Conservation (phyloP, 2,797 vertebrate genomes). For the Coregonus suidteri region DNA sequence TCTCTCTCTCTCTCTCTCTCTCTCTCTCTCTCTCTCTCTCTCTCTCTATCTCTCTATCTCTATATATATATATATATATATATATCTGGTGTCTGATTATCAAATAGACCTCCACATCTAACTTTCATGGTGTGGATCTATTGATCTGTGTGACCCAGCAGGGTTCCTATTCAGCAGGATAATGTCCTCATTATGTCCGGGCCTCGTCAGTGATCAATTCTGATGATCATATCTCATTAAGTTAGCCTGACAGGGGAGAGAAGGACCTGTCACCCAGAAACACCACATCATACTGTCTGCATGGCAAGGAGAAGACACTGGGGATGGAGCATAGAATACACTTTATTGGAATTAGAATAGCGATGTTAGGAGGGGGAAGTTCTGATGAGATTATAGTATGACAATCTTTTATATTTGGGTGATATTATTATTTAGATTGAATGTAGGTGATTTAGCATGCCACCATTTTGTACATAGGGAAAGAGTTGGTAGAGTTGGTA, state of each 20-base stretch:
- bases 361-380: neutral
- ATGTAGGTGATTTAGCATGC: neutral
- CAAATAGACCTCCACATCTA: conserved; percentile 60
- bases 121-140: conserved; percentile 72
- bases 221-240: conserved; percentile 80
- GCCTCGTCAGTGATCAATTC: conserved; percentile 69
- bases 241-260: conserved; percentile 70
- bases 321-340: neutral
- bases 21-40: conserved; percentile 7
- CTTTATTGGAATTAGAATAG: too few relatives aligned
- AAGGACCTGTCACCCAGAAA: conserved; percentile 74
- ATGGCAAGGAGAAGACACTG: conserved; percentile 49
- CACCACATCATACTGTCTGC: conserved; percentile 64
- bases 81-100: conserved; percentile 41
- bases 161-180: conserved; percentile 68
- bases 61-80: neutral
- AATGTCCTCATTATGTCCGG: conserved; percentile 79
- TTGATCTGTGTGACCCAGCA: conserved; percentile 65
- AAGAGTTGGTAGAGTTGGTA: too few relatives aligned
- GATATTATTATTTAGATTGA: neutral
- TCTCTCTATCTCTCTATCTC: too few relatives aligned
- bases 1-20: conserved; percentile 21
- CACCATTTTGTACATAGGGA: too few relatives aligned
- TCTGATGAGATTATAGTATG: neutral
- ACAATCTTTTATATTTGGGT: neutral